A percentile compares a stretch with the other conserved stretches of the same genome.
Conservation (phyloP, 2,888 invertebrate genomes). For the Aspidapion aeneum region DNA sequence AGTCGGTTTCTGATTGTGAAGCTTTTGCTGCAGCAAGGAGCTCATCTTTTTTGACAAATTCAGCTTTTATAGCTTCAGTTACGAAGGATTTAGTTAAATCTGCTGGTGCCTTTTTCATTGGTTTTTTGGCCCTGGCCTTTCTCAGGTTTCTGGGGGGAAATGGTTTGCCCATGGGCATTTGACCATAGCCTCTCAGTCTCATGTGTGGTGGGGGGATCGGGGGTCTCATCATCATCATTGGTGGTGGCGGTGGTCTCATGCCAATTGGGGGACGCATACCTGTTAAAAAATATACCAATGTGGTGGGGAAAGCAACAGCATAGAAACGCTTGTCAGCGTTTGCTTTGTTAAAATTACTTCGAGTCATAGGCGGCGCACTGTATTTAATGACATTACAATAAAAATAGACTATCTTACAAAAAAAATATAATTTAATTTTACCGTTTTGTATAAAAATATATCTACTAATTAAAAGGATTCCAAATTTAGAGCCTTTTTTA, state of each 20-base stretch:
- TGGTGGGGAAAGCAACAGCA: slow-evolving; percentile 39
- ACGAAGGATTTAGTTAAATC: slow-evolving; percentile 58
- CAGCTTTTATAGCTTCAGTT: slow-evolving; percentile 52
- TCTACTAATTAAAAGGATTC: no score
- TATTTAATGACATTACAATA: no score
- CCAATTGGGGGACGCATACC: slow-evolving; percentile 36
- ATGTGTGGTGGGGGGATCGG: slow-evolving; percentile 27
- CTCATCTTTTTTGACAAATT: slow-evolving; percentile 49
- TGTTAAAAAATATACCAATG: slow-evolving; percentile 18
- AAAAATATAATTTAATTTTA: no score
- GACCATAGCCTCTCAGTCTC: slow-evolving; percentile 31
- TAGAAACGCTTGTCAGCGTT: no score
- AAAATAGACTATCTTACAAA: no score
- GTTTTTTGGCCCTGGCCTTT: slow-evolving; percentile 38
- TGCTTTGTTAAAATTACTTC: no score
- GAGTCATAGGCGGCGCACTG: slow-evolving; percentile 24
- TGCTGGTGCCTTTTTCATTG: slow-evolving; percentile 36
- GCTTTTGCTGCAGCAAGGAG: slow-evolving; percentile 50
- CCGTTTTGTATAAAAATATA: no score
- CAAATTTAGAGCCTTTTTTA: no score
- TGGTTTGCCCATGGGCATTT: slow-evolving; percentile 28
- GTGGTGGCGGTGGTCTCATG: slow-evolving; percentile 36
- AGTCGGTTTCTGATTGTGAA: slow-evolving; percentile 52
- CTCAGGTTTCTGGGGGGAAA: slow-evolving; percentile 32
- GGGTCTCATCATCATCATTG: slow-evolving; percentile 36